A percentile compares a stretch with the other conserved stretches of the same genome.
These are phyloP conservation scores for Eupithecia vulgata DNA, from an alignment of 2,888 invertebrate species.

Conservation along the genomic window DNA sequence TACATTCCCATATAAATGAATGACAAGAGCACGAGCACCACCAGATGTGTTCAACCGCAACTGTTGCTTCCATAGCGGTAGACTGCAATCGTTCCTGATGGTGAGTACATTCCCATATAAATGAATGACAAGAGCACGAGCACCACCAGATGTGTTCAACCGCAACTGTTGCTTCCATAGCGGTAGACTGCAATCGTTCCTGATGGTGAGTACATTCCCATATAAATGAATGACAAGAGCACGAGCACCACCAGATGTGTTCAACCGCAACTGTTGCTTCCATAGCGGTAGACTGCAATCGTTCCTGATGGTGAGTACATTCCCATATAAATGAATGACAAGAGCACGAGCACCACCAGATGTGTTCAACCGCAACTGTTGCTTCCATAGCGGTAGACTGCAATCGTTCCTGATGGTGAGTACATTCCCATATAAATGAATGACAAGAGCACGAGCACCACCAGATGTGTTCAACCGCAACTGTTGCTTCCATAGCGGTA, in stretches of 20 bases:
- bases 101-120: constrained; percentile 55
- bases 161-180: constrained; percentile 63
- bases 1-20: constrained; percentile 38
- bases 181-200: constrained; percentile 47
- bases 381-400: constrained; percentile 57
- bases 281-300: constrained; percentile 50
- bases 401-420: constrained; percentile 58
- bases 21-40: constrained; percentile 46
- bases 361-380: constrained; percentile 72
- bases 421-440: constrained; percentile 38
- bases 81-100: constrained; percentile 51
- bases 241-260: constrained; percentile 71
- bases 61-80: constrained; percentile 61
- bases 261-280: constrained; percentile 67
- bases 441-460: constrained; percentile 46
- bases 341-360: constrained; percentile 57
- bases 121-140: constrained; percentile 45
- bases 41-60: constrained; percentile 75
- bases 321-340: constrained; percentile 47
- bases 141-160: constrained; percentile 74
- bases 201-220: constrained; percentile 58
- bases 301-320: constrained; percentile 56
- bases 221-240: constrained; percentile 46
- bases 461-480: constrained; percentile 75
- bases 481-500: constrained; percentile 61